A percentile compares a stretch with the other conserved stretches of the same genome.
Evolutionary conservation across 2,888 invertebrate species (phyloP).

Genomic region (Ischnus inquisitorius): DNA sequence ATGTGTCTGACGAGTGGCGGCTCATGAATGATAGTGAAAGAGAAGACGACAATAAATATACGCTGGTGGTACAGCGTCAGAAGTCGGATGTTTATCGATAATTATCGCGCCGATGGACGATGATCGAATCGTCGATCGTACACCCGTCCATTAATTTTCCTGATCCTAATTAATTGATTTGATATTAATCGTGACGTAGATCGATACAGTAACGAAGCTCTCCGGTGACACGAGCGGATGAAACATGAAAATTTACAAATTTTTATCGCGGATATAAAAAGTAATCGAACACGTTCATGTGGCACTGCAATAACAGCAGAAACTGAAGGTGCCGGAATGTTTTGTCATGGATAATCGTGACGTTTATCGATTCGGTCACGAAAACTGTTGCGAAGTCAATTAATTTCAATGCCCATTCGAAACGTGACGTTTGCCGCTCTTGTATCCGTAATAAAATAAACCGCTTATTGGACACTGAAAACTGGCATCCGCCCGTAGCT

Average conservation of each 20-base stretch:
- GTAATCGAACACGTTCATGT: neutral
- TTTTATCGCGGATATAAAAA: constrained; percentile 16
- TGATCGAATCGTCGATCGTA: constrained; percentile 46
- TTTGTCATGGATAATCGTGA: constrained; percentile 26
- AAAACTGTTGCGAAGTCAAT: constrained; percentile 29
- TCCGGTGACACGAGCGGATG: neutral
- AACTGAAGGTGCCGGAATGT: constrained; percentile 35
- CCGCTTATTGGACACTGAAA: neutral
- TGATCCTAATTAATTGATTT: constrained; percentile 52
- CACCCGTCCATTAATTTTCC: constrained; percentile 44
- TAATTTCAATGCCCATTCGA: constrained; percentile 38
- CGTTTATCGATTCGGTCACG: constrained; percentile 50
- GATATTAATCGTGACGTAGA: constrained; percentile 23
- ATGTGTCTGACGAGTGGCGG: constrained; percentile 23
- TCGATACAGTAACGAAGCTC: constrained; percentile 11
- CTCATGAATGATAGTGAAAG: constrained; percentile 26
- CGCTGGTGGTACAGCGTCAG: neutral
- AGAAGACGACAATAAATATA: constrained; percentile 19
- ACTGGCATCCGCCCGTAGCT: constrained; percentile 3
- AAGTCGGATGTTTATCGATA: constrained; percentile 31
- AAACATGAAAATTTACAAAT: constrained; percentile 27
- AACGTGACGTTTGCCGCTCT: neutral
- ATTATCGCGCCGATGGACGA: constrained; percentile 43
- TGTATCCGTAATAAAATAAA: constrained; percentile 12
- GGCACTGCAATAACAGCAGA: neutral